phyloP scores from a whole-genome alignment of 2,113 vertebrate genomes.

The Dicerorhinus sumatrensis region DNA sequence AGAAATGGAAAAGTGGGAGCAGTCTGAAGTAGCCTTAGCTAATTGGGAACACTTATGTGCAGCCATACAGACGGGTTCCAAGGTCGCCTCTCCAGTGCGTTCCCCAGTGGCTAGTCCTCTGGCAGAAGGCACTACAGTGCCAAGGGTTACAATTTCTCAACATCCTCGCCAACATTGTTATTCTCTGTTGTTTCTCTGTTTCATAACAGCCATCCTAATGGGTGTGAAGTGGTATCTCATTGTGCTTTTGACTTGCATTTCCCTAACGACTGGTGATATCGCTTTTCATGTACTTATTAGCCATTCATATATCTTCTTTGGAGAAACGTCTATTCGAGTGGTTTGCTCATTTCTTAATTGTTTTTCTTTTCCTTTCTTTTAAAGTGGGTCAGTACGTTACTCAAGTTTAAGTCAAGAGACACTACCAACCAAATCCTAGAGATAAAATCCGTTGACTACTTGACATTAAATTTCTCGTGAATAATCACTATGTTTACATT shows the following conservation, averaged over 20 bases:
- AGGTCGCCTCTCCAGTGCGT: not conserved
- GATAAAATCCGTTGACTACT: not conserved
- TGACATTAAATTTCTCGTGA: not conserved
- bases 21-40: not conserved
- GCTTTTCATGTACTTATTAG: not conserved
- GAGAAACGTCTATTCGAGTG: not conserved
- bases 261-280: not conserved
- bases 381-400: not conserved
- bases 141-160: not conserved
- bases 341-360: not conserved
- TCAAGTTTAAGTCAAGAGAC: not conserved
- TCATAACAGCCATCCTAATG: not conserved
- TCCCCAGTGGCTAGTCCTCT: not conserved
- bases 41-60: not conserved
- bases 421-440: not conserved
- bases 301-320: not conserved
- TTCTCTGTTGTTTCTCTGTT: not conserved
- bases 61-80: not conserved
- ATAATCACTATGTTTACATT: not conserved
- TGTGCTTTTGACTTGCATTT: constrained; percentile 6
- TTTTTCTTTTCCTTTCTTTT: not conserved
- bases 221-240: not conserved
- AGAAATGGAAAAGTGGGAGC: constrained; percentile 13
- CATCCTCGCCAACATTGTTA: not conserved
- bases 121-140: not conserved